Conservation (phyloP, 1,140 invertebrate species). For the Ericerus pela region DNA sequence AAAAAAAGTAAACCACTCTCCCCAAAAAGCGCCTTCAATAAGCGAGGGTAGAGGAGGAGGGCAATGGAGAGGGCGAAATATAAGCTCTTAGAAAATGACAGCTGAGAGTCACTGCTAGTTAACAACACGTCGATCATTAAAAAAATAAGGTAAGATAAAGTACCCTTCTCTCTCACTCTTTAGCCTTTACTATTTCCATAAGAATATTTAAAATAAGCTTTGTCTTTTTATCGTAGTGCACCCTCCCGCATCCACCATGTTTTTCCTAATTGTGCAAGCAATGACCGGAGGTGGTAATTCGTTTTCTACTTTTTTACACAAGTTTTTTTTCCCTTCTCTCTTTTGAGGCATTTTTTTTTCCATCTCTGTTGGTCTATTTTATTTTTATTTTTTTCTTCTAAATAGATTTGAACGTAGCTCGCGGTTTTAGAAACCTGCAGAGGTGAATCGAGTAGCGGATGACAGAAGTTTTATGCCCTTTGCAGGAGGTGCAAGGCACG, state of each 20-base stretch:
- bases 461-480: too few relatives aligned
- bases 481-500: too few relatives aligned
- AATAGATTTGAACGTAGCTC: too few relatives aligned
- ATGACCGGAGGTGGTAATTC: background rate
- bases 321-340: too few relatives aligned
- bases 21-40: background rate
- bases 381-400: too few relatives aligned
- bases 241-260: background rate
- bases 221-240: background rate
- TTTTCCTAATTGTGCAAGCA: background rate
- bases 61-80: background rate
- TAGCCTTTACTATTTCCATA: background rate
- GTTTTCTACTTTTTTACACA: too few relatives aligned
- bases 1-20: background rate
- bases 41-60: too few relatives aligned
- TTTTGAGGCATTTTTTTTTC: too few relatives aligned
- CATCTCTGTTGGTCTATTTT: too few relatives aligned
- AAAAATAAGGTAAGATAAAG: background rate
- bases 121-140: background rate
- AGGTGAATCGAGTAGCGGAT: too few relatives aligned
- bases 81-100: constrained; percentile 1
- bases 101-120: background rate
- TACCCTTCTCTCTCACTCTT: too few relatives aligned
- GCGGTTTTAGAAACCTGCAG: too few relatives aligned
- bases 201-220: background rate